Base-by-base conservation (phyloP, 2,797 vertebrate species). In the Steatocranus sp. region DNA sequence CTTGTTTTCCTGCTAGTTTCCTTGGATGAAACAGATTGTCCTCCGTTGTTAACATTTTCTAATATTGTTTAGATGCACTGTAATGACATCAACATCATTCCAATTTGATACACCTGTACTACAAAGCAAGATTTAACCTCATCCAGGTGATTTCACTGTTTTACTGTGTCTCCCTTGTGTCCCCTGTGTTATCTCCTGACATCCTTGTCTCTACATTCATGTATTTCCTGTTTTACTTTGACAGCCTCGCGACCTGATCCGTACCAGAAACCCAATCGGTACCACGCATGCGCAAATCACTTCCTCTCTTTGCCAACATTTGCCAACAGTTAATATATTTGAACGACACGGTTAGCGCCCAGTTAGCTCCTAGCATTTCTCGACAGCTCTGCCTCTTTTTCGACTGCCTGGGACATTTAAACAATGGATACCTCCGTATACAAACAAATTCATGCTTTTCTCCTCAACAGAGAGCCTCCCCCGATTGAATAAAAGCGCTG, bases 401-500 rank as follows among this genome's bases (percentile, higher is more conserved):
- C 30, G 7, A 32, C 30, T 7, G 30, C 30, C 30, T 7, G 1
- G 2, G 30, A 32, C 30, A 32, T 2, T 7, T 32, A 32, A 32
- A 32, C 30, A 32, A 32, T 32, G 30, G 30, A 32, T 32, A 27
- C 27, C 27, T 27, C 27, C 27, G 27, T 27, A 27, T 27, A 27
- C 27, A 27, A 27, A 27, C 27, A 27, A 27, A 27, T 27, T 27
- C 27, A 27, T 27, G 27, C 27, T 43, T 43, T 43, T 43, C 41
- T 43, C 41, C 12, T 14, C 12, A 41, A 41, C 38, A 43, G 41
- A 43, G 12, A 43, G 41, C 41, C 0, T 7, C 2, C 41, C 41
- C 0, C 6, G 14, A 43, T 15, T 43, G 14, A 43, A 43, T 6
- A 43, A 43, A 12, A 43, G 41, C 0, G 6, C 14, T 0, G 12